Conservation (phyloP, 2,113 vertebrate genomes). For the Abramis brama region DNA sequence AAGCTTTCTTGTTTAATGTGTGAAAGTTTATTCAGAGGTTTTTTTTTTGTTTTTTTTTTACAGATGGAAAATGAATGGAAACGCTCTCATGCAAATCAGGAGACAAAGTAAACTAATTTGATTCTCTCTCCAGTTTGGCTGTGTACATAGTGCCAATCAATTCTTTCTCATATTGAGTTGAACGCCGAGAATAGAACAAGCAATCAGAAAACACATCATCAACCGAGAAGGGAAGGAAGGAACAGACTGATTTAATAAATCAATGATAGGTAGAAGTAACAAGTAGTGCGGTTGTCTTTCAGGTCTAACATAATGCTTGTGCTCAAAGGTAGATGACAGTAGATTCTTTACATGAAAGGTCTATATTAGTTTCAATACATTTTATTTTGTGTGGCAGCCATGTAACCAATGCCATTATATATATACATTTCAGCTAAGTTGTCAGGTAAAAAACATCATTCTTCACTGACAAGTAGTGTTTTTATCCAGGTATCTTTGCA, state of each 20-base stretch:
- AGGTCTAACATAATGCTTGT: background rate
- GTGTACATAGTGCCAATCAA: slow-evolving; percentile 35
- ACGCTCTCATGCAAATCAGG: slow-evolving; percentile 32
- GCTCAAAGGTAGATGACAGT: background rate
- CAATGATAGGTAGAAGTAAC: background rate
- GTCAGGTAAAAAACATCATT: background rate
- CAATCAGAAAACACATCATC: slow-evolving; percentile 26
- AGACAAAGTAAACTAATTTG: slow-evolving; percentile 37
- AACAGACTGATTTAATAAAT: slow-evolving; percentile 26
- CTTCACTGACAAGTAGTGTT: background rate
- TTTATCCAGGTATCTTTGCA: background rate
- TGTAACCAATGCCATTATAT: background rate
- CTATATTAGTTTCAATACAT: too few relatives aligned
- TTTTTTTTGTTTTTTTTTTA: background rate
- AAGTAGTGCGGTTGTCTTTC: background rate
- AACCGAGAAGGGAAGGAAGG: background rate
- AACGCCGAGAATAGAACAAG: slow-evolving; percentile 2
- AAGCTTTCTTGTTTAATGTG: background rate
- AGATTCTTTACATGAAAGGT: background rate
- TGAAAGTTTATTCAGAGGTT: background rate
- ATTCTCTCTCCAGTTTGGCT: slow-evolving; percentile 1
- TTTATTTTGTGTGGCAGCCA: background rate
- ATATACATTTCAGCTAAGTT: background rate
- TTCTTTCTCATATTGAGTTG: background rate
- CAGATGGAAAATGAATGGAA: slow-evolving; percentile 10